A percentile compares a stretch with the other conserved stretches of the same genome.
Conservation (phyloP, 2,888 invertebrate genomes). For the Dicyrtoma fusca region DNA sequence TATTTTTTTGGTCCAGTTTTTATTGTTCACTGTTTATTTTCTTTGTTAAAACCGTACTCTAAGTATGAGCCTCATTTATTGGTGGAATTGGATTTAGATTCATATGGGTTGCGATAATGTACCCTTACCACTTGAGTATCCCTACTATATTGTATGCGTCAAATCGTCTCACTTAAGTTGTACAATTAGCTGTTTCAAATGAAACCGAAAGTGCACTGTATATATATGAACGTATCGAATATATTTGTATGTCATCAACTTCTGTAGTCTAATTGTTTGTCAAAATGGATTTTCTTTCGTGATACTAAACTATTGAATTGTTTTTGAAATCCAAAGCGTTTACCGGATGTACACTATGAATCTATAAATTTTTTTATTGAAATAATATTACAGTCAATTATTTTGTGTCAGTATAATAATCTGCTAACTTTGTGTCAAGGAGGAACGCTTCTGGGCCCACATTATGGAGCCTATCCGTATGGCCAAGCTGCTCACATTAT, state of each 20-base stretch:
- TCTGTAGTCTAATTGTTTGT: too few species aligned
- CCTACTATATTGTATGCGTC: background rate
- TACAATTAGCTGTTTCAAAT: background rate
- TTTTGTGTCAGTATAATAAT: background rate
- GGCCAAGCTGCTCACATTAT: constrained; percentile 58
- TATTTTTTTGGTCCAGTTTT: background rate
- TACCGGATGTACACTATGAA: constrained; percentile 27
- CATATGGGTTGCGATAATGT: background rate
- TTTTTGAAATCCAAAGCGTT: constrained; percentile 48
- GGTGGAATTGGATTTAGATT: background rate
- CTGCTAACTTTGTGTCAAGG: constrained; percentile 46
- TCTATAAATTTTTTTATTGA: background rate
- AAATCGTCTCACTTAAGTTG: background rate
- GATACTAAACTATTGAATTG: background rate
- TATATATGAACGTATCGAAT: background rate
- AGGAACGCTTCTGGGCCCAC: constrained; percentile 57
- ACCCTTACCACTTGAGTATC: too few species aligned
- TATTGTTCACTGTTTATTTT: constrained; percentile 18
- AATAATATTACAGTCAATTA: background rate
- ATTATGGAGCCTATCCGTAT: constrained; percentile 58
- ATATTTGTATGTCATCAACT: background rate
- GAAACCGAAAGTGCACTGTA: background rate
- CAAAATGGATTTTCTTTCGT: too few species aligned
- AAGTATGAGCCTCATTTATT: background rate
- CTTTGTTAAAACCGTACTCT: background rate